Percentiles rank a stretch among this genome's conserved stretches.
Conservation (phyloP, 2,888 invertebrate species). For the Sycophila texana region DNA sequence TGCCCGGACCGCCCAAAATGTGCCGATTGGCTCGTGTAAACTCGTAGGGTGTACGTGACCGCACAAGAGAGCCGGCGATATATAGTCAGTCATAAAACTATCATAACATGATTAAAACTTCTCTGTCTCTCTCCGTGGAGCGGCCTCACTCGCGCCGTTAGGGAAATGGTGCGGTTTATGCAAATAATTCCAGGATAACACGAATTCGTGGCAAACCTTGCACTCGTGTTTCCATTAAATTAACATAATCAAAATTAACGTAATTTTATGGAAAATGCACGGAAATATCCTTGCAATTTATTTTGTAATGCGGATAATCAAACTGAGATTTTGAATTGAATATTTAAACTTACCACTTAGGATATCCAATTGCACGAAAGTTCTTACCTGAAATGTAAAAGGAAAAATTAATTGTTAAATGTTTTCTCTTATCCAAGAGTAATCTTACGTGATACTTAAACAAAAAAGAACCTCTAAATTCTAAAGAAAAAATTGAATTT, state of each 20-base stretch:
- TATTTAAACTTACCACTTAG: not conserved
- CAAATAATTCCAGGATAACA: slow-evolving; percentile 36
- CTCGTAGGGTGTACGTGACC: not conserved
- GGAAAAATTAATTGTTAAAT: not conserved
- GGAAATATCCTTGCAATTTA: slow-evolving; percentile 7
- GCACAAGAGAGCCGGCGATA: slow-evolving; percentile 17
- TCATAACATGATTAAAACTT: slow-evolving; percentile 44
- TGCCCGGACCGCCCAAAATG: slow-evolving; percentile 56
- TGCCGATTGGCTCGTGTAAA: slow-evolving; percentile 39
- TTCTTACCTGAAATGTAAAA: slow-evolving; percentile 5
- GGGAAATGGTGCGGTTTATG: slow-evolving; percentile 42
- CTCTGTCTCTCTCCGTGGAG: slow-evolving; percentile 6
- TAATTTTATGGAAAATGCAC: not conserved
- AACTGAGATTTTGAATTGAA: not conserved
- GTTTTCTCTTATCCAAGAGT: too few species aligned
- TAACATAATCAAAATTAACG: slow-evolving; percentile 38
- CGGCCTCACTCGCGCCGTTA: not conserved
- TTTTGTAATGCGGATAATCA: not conserved
- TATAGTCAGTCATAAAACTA: slow-evolving; percentile 35
- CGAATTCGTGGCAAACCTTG: slow-evolving; percentile 18
- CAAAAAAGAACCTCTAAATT: too few species aligned
- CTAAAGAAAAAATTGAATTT: too few species aligned
- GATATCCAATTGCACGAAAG: not conserved
- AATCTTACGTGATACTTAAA: too few species aligned
- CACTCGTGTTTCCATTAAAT: slow-evolving; percentile 24